phyloP scores from a whole-genome alignment of 1,140 invertebrate genomes.

The Lamellibrachia luymesi region DNA sequence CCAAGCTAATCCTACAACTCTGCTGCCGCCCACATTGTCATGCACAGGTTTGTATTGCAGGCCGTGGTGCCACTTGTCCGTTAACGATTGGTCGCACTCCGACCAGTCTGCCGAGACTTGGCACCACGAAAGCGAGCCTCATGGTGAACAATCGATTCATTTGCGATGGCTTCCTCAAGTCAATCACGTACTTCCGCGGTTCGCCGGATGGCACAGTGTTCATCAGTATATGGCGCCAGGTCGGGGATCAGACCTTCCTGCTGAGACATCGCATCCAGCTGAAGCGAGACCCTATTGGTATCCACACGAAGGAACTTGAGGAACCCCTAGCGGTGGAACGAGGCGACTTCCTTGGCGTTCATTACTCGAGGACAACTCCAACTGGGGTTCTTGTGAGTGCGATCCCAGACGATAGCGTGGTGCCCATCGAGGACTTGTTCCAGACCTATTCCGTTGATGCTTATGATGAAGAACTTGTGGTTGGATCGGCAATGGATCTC shows the following conservation, averaged over 20 bases:
- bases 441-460: conserved; percentile 38
- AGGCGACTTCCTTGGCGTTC: conserved; percentile 50
- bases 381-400: conserved; percentile 43
- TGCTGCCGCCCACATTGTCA: background rate
- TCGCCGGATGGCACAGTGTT: conserved; percentile 33
- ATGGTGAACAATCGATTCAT: conserved; percentile 48
- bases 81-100: conserved; percentile 39
- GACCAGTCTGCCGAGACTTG: conserved; percentile 35
- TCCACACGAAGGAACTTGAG: conserved; percentile 30
- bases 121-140: conserved; percentile 43
- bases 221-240: conserved; percentile 43
- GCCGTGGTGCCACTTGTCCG: conserved; percentile 35
- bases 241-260: conserved; percentile 35
- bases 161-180: conserved; percentile 42
- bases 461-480: conserved; percentile 38
- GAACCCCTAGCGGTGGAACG: conserved; percentile 37
- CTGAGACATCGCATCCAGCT: conserved; percentile 38
- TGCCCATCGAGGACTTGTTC: conserved; percentile 40
- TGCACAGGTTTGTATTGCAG: background rate
- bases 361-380: conserved; percentile 37
- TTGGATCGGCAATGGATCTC: conserved; percentile 33
- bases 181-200: conserved; percentile 44
- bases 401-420: conserved; percentile 32
- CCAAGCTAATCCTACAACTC: background rate
- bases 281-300: conserved; percentile 37